Percentiles rank a stretch among this genome's conserved stretches.
These are phyloP conservation scores for Caenorhabditis macrosperma DNA, from an alignment of 2,888 invertebrate genomes.

Conservation along the genomic window DNA sequence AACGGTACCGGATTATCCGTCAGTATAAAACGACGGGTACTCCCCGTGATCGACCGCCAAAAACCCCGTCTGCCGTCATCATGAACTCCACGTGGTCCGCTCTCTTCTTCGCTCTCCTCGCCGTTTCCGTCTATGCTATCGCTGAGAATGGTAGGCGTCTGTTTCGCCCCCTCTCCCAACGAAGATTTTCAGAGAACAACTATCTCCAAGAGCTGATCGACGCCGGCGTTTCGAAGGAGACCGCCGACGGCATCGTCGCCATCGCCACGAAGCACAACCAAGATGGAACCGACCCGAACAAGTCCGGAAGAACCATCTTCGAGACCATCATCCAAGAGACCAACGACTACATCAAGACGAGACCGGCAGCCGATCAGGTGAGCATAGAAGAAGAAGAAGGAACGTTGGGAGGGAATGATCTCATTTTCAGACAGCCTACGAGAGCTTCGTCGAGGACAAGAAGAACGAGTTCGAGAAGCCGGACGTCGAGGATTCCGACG, in stretches of 20 bases:
- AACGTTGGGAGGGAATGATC: background rate
- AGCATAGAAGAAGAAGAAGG: background rate
- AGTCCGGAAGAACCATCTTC: slow-evolving; percentile 37
- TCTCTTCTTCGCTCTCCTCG: slow-evolving; percentile 25
- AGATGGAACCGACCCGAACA: slow-evolving; percentile 29
- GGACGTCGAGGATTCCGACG: background rate
- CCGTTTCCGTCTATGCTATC: slow-evolving; percentile 20
- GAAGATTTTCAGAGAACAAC: slow-evolving; percentile 28
- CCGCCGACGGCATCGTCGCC: slow-evolving; percentile 34
- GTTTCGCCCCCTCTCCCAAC: background rate
- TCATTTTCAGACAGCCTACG: slow-evolving; percentile 32
- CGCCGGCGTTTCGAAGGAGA: slow-evolving; percentile 38
- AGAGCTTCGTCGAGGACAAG: slow-evolving; percentile 37
- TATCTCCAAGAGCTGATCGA: slow-evolving; percentile 46
- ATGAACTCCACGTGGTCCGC: slow-evolving; percentile 31
- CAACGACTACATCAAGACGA: slow-evolving; percentile 14
- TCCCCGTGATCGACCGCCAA: background rate
- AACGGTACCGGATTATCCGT: slow-evolving; percentile 31
- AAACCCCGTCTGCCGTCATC: slow-evolving; percentile 8
- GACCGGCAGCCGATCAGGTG: slow-evolving; percentile 36
- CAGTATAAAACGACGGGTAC: slow-evolving; percentile 37
- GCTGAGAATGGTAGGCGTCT: slow-evolving; percentile 33
- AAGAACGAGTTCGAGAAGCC: slow-evolving; percentile 31
- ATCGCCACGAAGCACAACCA: slow-evolving; percentile 24
- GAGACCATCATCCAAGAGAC: slow-evolving; percentile 37